phyloP scores from a whole-genome alignment of 1,140 invertebrate genomes.

The Dendroctonus valens region DNA sequence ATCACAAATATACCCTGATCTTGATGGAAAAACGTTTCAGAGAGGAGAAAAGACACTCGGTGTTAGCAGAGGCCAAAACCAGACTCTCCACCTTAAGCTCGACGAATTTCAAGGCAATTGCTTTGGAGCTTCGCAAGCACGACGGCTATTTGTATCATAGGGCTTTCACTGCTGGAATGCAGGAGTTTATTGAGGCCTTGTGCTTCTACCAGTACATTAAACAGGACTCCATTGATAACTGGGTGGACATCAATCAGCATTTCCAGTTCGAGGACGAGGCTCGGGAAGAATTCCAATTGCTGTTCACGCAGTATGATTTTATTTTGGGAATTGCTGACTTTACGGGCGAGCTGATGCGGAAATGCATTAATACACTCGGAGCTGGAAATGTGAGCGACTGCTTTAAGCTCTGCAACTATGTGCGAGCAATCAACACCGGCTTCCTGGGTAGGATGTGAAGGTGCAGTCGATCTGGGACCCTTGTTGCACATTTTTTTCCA shows the following conservation, averaged over 20 bases:
- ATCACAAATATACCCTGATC: not conserved
- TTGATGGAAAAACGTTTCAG: conserved; percentile 43
- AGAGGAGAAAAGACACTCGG: conserved; percentile 56
- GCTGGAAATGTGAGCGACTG: conserved; percentile 75
- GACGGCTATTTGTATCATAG: conserved; percentile 73
- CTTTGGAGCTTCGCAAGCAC: conserved; percentile 66
- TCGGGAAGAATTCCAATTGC: conserved; percentile 31
- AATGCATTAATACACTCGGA: conserved; percentile 80
- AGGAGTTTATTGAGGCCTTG: conserved; percentile 86
- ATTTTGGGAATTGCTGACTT: conserved; percentile 85
- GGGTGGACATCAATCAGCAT: conserved; percentile 53
- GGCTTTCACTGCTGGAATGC: conserved; percentile 75
- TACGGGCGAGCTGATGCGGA: conserved; percentile 87
- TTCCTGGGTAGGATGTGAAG: conserved; percentile 57
- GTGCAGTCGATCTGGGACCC: not conserved
- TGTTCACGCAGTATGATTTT: conserved; percentile 66
- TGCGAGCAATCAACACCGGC: conserved; percentile 71
- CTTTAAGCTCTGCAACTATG: conserved; percentile 68
- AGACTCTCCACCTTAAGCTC: conserved; percentile 62
- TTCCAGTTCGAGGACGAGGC: conserved; percentile 48
- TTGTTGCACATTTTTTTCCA: conserved; percentile 36
- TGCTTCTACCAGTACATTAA: conserved; percentile 71
- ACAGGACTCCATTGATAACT: conserved; percentile 50
- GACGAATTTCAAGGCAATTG: conserved; percentile 66
- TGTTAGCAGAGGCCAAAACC: conserved; percentile 66